Conservation (phyloP, 2,113 vertebrate species). For the Charina bottae region DNA sequence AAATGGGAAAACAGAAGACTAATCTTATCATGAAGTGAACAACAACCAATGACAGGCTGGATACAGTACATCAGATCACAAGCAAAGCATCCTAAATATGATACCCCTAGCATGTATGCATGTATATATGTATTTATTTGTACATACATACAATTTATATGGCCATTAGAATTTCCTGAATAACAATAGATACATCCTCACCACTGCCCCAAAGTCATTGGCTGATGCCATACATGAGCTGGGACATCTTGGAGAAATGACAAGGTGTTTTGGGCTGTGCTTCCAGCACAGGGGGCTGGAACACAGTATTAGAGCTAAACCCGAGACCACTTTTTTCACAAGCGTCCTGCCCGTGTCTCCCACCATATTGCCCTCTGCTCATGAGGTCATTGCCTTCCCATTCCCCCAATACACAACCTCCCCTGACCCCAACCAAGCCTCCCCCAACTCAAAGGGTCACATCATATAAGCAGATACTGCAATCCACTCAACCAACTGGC, state of each 20-base stretch:
- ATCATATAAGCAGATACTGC: background rate
- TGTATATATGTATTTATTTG: too few species aligned
- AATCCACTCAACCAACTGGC: background rate
- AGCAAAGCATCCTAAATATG: background rate
- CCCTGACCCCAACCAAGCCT: background rate
- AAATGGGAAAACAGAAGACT: background rate
- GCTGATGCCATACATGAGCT: too few species aligned
- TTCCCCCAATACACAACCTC: background rate
- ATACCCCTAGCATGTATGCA: too few species aligned
- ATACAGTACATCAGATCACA: background rate
- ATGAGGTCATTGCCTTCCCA: background rate
- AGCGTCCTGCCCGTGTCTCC: background rate
- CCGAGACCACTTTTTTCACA: background rate
- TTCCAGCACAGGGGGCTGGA: background rate
- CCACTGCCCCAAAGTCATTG: too few species aligned
- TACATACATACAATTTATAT: too few species aligned
- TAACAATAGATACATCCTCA: too few species aligned
- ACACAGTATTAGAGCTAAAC: background rate
- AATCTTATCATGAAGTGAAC: background rate
- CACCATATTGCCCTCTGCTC: background rate
- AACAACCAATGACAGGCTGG: background rate
- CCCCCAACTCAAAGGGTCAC: background rate
- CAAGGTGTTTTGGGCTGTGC: background rate
- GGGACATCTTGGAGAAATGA: too few species aligned
- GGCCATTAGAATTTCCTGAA: too few species aligned